These are phyloP conservation scores for Avahi laniger DNA, from an alignment of 2,797 vertebrate genomes.

Conservation along the genomic window DNA sequence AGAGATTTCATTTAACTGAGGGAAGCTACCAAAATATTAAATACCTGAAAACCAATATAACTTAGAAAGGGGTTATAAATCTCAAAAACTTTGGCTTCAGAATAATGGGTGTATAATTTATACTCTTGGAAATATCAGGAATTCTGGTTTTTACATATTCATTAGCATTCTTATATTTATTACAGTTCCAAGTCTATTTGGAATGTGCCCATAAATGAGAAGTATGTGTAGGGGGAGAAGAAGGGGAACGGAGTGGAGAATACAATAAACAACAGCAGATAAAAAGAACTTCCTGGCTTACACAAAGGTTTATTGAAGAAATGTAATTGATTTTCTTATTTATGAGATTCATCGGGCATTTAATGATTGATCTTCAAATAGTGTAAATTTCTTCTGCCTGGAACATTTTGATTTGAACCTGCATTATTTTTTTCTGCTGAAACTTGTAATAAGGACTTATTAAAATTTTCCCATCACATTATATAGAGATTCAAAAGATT, in stretches of 20 bases:
- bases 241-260: accelerated
- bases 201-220: background rate
- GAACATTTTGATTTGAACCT: background rate
- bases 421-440: background rate
- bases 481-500: background rate
- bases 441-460: background rate
- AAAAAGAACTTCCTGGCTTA: background rate
- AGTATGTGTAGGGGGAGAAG: accelerated
- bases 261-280: background rate
- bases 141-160: background rate
- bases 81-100: background rate
- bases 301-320: background rate
- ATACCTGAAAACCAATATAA: background rate
- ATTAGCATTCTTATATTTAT: background rate
- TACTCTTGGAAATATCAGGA: background rate
- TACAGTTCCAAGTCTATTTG: background rate
- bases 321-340: background rate
- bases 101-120: background rate
- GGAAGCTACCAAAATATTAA: background rate
- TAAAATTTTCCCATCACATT: background rate
- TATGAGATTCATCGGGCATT: background rate
- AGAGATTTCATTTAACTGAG: slow-evolving; percentile 19
- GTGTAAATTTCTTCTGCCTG: background rate
- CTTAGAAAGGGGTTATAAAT: background rate
- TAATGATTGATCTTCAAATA: background rate